These are phyloP conservation scores for Taurulus bubalis DNA, from an alignment of 2,113 vertebrate genomes.

Conservation along the genomic window DNA sequence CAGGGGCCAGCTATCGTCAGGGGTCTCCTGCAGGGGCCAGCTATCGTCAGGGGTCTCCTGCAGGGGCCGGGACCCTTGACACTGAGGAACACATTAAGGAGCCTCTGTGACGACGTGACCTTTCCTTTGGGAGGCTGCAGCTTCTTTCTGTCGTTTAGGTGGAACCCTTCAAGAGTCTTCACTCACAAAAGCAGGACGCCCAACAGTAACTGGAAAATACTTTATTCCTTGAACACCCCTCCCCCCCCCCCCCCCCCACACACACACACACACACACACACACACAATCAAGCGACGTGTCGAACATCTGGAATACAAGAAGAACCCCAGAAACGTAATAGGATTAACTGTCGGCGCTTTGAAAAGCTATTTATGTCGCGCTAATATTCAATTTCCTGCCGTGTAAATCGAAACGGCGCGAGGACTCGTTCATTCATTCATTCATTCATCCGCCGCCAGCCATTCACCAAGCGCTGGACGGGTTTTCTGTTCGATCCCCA, in stretches of 20 bases:
- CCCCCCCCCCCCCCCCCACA: too few species aligned
- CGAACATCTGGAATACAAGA: conserved; percentile 10
- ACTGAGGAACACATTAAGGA: conserved; percentile 32
- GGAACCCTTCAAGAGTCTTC: conserved; percentile 15
- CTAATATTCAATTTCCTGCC: conserved; percentile 60
- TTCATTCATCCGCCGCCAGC: conserved; percentile 53
- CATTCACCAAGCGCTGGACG: conserved; percentile 34
- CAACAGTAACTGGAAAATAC: conserved; percentile 31
- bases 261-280: too few species aligned
- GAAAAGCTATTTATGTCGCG: conserved; percentile 57
- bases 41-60: conserved; percentile 59
- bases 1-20: conserved; percentile 47
- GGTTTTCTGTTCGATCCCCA: conserved; percentile 38
- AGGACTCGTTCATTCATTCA: conserved; percentile 62
- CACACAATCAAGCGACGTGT: conserved; percentile 2
- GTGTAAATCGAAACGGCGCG: conserved; percentile 54
- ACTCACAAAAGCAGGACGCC: background rate
- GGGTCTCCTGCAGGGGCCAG: conserved; percentile 43
- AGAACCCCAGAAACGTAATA: conserved; percentile 29
- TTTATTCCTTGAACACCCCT: too few species aligned
- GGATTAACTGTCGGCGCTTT: conserved; percentile 56
- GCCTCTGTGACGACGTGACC: background rate
- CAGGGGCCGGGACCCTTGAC: conserved; percentile 39
- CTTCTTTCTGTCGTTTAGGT: conserved; percentile 11
- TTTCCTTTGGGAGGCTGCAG: conserved; percentile 19